These are phyloP conservation scores for Imbricaverruca yamaguchii DNA, from an alignment of 2,888 invertebrate species.

Conservation along the genomic window DNA sequence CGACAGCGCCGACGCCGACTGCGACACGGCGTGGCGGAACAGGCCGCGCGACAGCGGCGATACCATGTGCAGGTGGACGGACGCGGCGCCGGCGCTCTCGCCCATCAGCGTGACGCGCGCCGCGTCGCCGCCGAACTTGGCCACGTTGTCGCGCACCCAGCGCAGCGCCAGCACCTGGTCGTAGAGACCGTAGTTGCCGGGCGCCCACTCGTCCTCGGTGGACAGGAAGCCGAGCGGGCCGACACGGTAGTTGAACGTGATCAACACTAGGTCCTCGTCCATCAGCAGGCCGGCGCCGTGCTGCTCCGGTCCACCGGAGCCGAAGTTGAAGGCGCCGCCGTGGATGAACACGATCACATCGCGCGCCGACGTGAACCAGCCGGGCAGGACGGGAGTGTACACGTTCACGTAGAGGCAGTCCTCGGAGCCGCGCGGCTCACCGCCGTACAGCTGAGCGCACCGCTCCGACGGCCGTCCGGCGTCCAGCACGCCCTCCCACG, in stretches of 20 bases:
- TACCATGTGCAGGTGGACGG: constrained; percentile 26
- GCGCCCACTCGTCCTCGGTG: constrained; percentile 24
- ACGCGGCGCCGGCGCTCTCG: constrained; percentile 26
- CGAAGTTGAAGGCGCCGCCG: constrained; percentile 32
- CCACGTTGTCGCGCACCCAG: constrained; percentile 25
- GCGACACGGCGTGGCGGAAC: constrained; percentile 23
- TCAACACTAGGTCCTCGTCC: constrained; percentile 31
- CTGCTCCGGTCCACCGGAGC: constrained; percentile 31
- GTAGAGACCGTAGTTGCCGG: constrained; percentile 27
- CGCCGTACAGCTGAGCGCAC: constrained; percentile 81
- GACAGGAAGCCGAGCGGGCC: constrained; percentile 30
- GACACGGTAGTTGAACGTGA: constrained; percentile 33
- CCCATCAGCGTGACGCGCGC: constrained; percentile 25
- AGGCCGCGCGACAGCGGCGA: constrained; percentile 28
- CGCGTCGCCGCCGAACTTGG: constrained; percentile 25
- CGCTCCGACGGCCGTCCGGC: constrained; percentile 74
- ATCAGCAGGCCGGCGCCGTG: constrained; percentile 29
- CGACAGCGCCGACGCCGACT: constrained; percentile 22
- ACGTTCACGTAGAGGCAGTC: constrained; percentile 93
- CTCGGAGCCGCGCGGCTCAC: constrained; percentile 83
- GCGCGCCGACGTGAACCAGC: background rate
- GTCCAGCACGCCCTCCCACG: constrained; percentile 57
- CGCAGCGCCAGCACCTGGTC: constrained; percentile 25
- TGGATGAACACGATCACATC: constrained; percentile 36
- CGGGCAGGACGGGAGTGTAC: constrained; percentile 63